Percentiles rank a stretch among this genome's conserved stretches.
These are phyloP conservation scores for Paralvinella palmiformis DNA, from an alignment of 1,140 invertebrate genomes.

Conservation along the genomic window DNA sequence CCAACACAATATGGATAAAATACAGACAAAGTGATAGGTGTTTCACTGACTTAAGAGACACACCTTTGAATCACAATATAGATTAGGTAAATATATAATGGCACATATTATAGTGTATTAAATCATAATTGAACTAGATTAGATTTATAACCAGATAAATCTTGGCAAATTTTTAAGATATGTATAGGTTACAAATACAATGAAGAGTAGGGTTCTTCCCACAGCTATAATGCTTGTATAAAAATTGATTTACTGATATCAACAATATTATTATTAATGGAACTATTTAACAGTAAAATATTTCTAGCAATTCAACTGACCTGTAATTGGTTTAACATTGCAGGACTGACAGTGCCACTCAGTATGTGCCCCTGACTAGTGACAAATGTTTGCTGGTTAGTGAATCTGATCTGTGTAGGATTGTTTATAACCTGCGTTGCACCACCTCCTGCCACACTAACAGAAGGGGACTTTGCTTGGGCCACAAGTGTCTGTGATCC, in stretches of 20 bases:
- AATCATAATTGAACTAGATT: no score
- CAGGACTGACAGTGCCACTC: slow-evolving; percentile 3
- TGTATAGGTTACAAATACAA: background rate
- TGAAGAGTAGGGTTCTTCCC: background rate
- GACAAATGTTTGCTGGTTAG: background rate
- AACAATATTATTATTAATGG: background rate
- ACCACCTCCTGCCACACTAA: background rate
- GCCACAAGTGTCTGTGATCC: background rate
- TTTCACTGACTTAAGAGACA: no score
- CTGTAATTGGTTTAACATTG: slow-evolving; percentile 8
- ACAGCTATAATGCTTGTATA: background rate
- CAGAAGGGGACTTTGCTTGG: background rate
- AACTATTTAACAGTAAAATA: background rate
- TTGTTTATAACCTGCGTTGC: background rate
- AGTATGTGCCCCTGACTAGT: background rate
- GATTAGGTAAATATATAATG: no score
- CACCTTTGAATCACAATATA: no score
- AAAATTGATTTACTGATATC: background rate
- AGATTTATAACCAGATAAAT: background rate
- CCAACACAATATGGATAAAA: no score
- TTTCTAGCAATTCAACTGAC: background rate
- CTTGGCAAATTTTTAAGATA: background rate
- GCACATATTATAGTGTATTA: no score
- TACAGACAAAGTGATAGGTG: no score
- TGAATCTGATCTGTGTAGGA: slow-evolving; percentile 7